These are phyloP conservation scores for Tautogolabrus adspersus DNA, from an alignment of 2,113 vertebrate species.

Conservation along the genomic window DNA sequence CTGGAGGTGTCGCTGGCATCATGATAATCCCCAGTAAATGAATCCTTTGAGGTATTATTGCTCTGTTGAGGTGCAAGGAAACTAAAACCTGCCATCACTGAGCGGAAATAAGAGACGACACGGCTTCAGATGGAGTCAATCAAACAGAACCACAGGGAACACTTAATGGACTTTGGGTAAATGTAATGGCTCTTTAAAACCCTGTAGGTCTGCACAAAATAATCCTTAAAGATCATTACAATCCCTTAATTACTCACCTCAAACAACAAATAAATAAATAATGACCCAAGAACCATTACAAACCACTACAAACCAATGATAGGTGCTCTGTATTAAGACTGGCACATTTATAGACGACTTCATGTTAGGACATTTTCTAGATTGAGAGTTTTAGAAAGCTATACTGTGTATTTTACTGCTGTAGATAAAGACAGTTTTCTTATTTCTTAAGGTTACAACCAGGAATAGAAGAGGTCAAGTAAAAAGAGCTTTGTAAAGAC, in stretches of 20 bases:
- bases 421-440: no score
- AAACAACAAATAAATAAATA: conserved; percentile 22
- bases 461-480: no score
- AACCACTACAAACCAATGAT: neutral
- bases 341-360: no score
- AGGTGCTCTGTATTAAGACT: neutral
- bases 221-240: conserved; percentile 10
- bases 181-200: conserved; percentile 12
- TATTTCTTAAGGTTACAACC: no score
- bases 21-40: conserved; percentile 42
- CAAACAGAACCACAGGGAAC: conserved; percentile 28
- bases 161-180: conserved; percentile 36
- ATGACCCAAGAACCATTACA: neutral
- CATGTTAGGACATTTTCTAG: no score
- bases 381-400: no score
- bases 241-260: conserved; percentile 12
- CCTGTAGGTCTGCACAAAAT: conserved; percentile 17
- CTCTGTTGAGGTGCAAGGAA: conserved; percentile 3
- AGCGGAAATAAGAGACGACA: neutral
- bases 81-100: neutral
- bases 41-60: conserved; percentile 47
- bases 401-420: no score
- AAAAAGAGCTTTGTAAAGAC: no score
- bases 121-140: conserved; percentile 4
- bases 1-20: conserved; percentile 39